Evolutionary conservation across 1,140 invertebrate genomes (phyloP).

Genomic region (Brachionus calyciflorus): DNA sequence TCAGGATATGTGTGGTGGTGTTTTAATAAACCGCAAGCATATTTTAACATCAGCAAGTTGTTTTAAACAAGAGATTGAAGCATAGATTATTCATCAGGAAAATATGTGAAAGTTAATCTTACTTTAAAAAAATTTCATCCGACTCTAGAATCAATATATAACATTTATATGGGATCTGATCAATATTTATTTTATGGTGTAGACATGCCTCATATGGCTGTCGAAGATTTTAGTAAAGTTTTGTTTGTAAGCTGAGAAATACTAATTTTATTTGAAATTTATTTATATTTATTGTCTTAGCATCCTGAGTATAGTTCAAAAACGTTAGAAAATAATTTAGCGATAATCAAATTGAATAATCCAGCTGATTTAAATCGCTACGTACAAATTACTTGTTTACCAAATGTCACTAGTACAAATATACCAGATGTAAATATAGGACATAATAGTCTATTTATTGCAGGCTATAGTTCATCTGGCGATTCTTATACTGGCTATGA

Average conservation of each 20-base stretch:
- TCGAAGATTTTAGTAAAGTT: not conserved
- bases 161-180: not conserved
- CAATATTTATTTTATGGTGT: not conserved
- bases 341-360: not conserved
- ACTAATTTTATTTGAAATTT: not conserved
- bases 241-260: not conserved
- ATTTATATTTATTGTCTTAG: not conserved
- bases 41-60: not conserved
- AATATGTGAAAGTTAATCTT: not conserved
- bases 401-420: not conserved
- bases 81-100: not conserved
- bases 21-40: not conserved
- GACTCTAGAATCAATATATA: not conserved
- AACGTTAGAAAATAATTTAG: not conserved
- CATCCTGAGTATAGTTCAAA: not conserved
- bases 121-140: not conserved
- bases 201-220: not conserved
- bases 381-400: not conserved
- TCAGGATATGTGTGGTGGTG: not conserved
- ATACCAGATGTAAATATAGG: no score
- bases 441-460: conserved; percentile 11
- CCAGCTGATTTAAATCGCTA: not conserved
- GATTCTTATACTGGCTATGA: not conserved
- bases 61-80: not conserved
- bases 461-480: conserved; percentile 12